Percentiles rank a stretch among this genome's conserved stretches.
Conservation (phyloP, 1,140 invertebrate genomes). For the Bombus sibiricus region DNA sequence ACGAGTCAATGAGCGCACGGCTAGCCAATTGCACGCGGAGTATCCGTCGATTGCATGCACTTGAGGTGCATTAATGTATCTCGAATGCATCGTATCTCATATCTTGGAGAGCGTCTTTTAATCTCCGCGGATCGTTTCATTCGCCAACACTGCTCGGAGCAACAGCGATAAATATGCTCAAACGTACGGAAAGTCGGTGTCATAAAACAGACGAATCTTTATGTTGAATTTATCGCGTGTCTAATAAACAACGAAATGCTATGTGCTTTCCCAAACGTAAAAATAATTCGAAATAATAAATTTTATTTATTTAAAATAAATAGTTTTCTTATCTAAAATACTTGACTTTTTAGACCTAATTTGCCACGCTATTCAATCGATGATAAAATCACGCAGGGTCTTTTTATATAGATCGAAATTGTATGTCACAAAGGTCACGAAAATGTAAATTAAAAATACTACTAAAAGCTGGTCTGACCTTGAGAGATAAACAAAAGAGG, state of each 20-base stretch:
- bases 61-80: conserved; percentile 5
- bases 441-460: background rate
- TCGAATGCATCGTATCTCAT: background rate
- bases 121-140: background rate
- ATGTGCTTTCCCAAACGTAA: background rate
- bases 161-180: background rate
- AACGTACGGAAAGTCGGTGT: background rate
- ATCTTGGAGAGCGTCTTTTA: background rate
- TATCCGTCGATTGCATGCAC: background rate
- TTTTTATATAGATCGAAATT: background rate
- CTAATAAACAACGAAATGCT: background rate
- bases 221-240: background rate
- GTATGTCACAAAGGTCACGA: background rate
- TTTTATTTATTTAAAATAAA: background rate
- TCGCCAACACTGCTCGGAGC: background rate
- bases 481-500: background rate
- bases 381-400: background rate
- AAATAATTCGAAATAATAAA: too few relatives aligned
- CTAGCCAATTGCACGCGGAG: background rate
- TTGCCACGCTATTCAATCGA: background rate
- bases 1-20: conserved; percentile 20
- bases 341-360: background rate
- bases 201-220: background rate
- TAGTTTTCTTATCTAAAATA: background rate
- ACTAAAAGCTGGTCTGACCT: background rate